Evolutionary conservation across 1,140 invertebrate species (phyloP).

Genomic region (Ostrea edulis): DNA sequence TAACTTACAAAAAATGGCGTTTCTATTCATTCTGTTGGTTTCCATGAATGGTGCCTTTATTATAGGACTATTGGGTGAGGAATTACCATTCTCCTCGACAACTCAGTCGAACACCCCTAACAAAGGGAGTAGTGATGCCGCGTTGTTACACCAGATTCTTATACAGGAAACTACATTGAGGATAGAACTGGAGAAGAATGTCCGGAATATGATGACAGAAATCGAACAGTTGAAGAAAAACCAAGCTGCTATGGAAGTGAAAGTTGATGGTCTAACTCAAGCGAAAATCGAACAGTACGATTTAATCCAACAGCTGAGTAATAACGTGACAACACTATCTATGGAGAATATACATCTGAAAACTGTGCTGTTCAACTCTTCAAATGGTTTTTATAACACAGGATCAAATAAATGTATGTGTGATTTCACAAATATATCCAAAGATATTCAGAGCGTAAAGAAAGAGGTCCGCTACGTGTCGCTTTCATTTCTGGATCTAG

Average conservation of each 20-base stretch:
- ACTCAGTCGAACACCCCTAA: no score
- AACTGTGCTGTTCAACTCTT: background rate
- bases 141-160: background rate
- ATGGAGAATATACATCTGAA: background rate
- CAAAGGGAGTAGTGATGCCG: background rate
- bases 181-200: background rate
- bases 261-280: background rate
- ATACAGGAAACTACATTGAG: constrained; percentile 4
- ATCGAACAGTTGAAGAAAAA: background rate
- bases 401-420: background rate
- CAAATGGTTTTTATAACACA: background rate
- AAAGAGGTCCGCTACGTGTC: background rate
- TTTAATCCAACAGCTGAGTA: background rate
- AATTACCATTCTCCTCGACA: no score
- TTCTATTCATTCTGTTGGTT: no score
- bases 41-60: no score
- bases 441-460: background rate
- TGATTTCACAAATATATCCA: background rate
- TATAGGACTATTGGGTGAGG: no score
- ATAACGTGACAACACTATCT: background rate
- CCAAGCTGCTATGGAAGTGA: background rate
- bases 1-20: no score
- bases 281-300: background rate
- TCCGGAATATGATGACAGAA: background rate
- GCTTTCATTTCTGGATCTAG: background rate